A percentile compares a stretch with the other conserved stretches of the same genome.
phyloP scores from a whole-genome alignment of 2,113 vertebrate species.

The Thymallus thymallus region DNA sequence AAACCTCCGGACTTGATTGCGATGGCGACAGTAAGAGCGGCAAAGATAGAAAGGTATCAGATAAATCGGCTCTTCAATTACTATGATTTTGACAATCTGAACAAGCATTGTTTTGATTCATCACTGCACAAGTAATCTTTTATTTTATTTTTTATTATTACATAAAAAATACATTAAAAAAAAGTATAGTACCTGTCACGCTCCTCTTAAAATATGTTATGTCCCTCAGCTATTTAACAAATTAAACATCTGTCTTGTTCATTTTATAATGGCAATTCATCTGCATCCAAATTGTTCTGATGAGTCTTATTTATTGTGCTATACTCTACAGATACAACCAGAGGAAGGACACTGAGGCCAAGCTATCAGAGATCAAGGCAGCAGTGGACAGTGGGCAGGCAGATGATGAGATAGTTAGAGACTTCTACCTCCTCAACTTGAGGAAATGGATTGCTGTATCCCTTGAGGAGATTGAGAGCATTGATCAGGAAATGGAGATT shows the following conservation, averaged over 20 bases:
- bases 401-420: conserved; percentile 83
- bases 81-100: background rate
- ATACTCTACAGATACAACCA: conserved; percentile 80
- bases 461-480: conserved; percentile 90
- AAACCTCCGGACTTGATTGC: conserved; percentile 70
- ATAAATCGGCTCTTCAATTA: background rate
- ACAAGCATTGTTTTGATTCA: background rate
- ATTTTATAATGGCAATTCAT: background rate
- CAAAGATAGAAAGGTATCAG: conserved; percentile 85
- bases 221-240: no score
- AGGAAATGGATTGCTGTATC: conserved; percentile 80
- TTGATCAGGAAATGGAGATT: conserved; percentile 87
- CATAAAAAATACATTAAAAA: no score
- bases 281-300: background rate
- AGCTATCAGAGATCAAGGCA: conserved; percentile 72
- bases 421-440: conserved; percentile 83
- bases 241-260: no score
- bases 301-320: background rate
- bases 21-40: conserved; percentile 82
- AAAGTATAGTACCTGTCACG: no score
- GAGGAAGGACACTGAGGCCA: conserved; percentile 86
- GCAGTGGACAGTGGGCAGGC: conserved; percentile 79
- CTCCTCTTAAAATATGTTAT: no score
- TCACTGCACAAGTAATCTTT: background rate
- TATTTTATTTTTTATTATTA: no score